Base-by-base conservation (phyloP, 53 echinoderm and acorn worm genomes). In the Echinarachnius parma region DNA sequence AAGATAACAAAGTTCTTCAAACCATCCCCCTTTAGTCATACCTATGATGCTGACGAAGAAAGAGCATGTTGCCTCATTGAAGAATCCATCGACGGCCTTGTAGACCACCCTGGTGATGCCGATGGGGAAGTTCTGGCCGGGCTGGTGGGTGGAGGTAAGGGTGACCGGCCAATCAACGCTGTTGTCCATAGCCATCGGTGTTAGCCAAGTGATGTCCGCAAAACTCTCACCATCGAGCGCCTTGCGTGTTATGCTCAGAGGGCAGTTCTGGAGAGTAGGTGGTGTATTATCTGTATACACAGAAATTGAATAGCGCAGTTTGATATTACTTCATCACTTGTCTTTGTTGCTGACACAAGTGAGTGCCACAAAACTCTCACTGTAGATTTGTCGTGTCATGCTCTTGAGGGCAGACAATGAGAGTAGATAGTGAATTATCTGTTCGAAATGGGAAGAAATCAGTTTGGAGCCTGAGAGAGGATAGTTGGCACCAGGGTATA, bases 81-180 rank as follows among this genome's bases (percentile, higher is more conserved):
- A 11, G 28, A n/a, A 72, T 57, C 56, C 74, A 19, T 78, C 78
- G 4, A 16, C 13, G 44, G 64, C 78, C 3, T 27, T 62, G 58
- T 63, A 78, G 16, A 42, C 33, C 25, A 78, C 78, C 27, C 31
- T n/a, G 0, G 78, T 64, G 36, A 5, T n/a, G n/a, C 78, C 78
- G 4, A 62, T 16, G 8, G 49, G n/a, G 33, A 62, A 78, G n/a
- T 5, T 0, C 3, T 54, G 36, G 3, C 78, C 78, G 0, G 64
- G 3, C 39, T 63, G 64, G 8, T 34, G 54, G 2, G 63, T 4
- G 5, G 62, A 78, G 2, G 36, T 33, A 18, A 36, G 18, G 0
- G 26, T 39, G 5, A 37, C 58, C 0, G 27, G 39, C 0, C 54
- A 39, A 8, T 28, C 74, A n/a, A n/a, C n/a, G 2, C 57, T 8